Evolutionary conservation across 2,113 vertebrate genomes (phyloP), one percentile per base, ranked within the genome.

Genomic region (Pseudopodoces humilis): DNA sequence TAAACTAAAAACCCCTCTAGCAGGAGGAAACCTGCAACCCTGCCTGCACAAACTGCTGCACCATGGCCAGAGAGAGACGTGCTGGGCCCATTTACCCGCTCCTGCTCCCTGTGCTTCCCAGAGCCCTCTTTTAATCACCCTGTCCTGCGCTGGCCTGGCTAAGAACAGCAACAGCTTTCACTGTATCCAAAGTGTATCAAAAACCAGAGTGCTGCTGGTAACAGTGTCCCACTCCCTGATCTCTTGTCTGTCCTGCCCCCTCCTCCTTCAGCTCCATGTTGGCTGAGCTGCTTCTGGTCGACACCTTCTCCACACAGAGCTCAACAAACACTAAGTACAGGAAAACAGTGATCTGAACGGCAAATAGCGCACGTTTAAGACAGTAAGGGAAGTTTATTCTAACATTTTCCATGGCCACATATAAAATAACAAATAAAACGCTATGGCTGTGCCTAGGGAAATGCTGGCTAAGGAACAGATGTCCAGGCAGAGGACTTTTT

Each of bases 121-220:
- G 62, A 31, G 20, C 39, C 60, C 28, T 63, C 28, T 63, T 21
- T 15, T 9, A 63, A 41, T 22, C 19, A 30, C 39, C 25, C 4
- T 2, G 9, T 27, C 4, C 3, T 39, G 37, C 37, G 37, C 37
- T 9, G 10, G 4, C 35, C 65, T 15, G 19, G 25, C n/a, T 21
- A 28, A 37, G 3, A 59, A 27, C 41, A 43, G 25, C 11, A 16
- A 23, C 13, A 47, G 33, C n/a, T 31, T 35, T 37, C 23, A 31
- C 27, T 10, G 13, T 13, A 3, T 2, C 0, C 5, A 10, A n/a
- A 27, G 16, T 2, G 3, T 3, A 22, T 2, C 31, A 35, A 13
- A 53, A 23, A 10, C 0, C 1, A 15, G 22, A 47, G 10, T 8
- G 28, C 53, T 30, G 44, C 6, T 19, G 11, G 15, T 4, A 23